Evolutionary conservation across 2,113 vertebrate species (phyloP).

Genomic region (Vicugna pacos): DNA sequence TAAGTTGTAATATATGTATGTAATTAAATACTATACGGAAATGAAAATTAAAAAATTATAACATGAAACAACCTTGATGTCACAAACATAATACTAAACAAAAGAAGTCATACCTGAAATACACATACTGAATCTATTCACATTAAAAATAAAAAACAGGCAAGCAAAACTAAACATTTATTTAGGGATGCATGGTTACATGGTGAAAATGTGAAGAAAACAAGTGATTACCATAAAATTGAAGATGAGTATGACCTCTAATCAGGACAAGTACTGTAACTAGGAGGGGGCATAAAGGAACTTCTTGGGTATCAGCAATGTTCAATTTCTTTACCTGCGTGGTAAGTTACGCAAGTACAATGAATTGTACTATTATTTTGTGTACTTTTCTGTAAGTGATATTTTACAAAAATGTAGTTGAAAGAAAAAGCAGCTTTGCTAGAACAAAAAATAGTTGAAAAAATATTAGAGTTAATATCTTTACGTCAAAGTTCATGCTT

Average conservation of each 20-base stretch:
- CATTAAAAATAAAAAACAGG: background rate
- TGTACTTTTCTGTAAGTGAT: background rate
- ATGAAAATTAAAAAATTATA: background rate
- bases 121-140: background rate
- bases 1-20: background rate
- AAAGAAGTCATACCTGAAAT: background rate
- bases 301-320: background rate
- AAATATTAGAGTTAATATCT: background rate
- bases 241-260: background rate
- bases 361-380: background rate
- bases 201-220: background rate
- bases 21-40: background rate
- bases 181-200: background rate
- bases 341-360: background rate
- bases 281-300: background rate
- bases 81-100: background rate
- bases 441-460: background rate
- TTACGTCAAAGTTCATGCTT: background rate
- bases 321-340: background rate
- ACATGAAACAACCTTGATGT: background rate
- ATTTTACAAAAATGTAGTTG: background rate
- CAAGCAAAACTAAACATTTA: background rate
- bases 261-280: background rate
- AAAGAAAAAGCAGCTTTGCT: background rate
- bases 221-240: background rate